Conservation (phyloP, 1,140 invertebrate genomes). For the Gyrodactylus bullatarudis region DNA sequence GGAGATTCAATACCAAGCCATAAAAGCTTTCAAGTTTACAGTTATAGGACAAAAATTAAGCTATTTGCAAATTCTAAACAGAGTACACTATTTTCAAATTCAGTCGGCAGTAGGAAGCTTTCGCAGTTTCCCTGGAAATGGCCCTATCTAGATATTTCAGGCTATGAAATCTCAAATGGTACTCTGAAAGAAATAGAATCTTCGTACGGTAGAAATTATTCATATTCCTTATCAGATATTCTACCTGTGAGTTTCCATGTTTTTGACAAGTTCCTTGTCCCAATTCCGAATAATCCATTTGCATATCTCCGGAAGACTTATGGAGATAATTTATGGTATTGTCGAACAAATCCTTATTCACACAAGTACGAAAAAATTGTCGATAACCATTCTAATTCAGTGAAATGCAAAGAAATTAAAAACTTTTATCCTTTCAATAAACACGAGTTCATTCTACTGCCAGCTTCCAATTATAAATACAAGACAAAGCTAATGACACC, state of each 20-base stretch:
- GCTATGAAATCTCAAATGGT: neutral
- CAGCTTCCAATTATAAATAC: no score
- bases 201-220: neutral
- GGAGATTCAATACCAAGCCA: neutral
- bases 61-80: neutral
- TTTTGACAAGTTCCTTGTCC: neutral
- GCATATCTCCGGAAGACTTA: neutral
- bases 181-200: neutral
- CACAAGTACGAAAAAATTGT: neutral
- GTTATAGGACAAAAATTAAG: neutral
- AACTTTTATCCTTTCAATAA: neutral
- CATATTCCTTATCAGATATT: neutral
- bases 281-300: neutral
- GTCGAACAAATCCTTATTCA: neutral
- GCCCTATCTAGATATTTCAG: neutral
- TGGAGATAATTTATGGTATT: neutral
- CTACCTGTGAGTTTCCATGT: neutral
- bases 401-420: neutral
- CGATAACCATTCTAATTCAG: neutral
- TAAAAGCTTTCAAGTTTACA: neutral
- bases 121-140: neutral
- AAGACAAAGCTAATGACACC: no score
- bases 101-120: neutral
- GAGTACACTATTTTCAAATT: neutral
- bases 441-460: no score